Base-by-base conservation (phyloP, 1,140 invertebrate genomes). In the Eriocheir sinensis region DNA sequence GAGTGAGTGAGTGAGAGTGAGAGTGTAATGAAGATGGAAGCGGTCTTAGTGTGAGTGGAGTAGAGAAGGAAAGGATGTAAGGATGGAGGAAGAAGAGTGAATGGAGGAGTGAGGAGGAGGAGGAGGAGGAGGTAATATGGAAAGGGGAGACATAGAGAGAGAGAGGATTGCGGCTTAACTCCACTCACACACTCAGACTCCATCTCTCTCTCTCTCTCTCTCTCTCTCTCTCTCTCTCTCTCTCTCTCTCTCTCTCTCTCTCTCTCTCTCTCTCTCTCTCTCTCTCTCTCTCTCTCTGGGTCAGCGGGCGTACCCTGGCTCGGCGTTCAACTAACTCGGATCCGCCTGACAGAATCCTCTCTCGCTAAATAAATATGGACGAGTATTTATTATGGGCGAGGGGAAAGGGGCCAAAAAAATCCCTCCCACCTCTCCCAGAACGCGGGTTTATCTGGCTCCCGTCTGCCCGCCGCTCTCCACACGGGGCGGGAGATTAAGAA, bases 161-260 rank as follows among this genome's bases (percentile, higher is more conserved):
- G 40, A n/a, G 86, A 89, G 86, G 34, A 30, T 9, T 41, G 41
- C 17, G 36, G 44, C 40, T 89, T 44, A 89, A 48, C 40, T 4
- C 36, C 83, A 40, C 41, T 41, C 83, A 27, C n/a, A n/a, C n/a
- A n/a, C n/a, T n/a, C n/a, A n/a, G n/a, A n/a, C n/a, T n/a, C n/a
- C n/a, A 3, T 30, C 83, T 30, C 30, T 85, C 30, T n/a, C 30
- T 88, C 85, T 88, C 85, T 88, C 85, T 89, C 38, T 89, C 86
- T 89, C 86, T 89, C 86, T 89, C 86, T 89, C 86, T 89, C 85
- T 89, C 86, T 89, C 86, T 89, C 86, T 89, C 86, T 89, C 86
- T 89, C 86, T 41, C 36, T 88, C 86, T 89, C 85, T 89, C 86
- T 89, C 86, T 89, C 86, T 89, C 86, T 89, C 86, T 89, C 86